Conservation (phyloP, 2,113 vertebrate species). For the Muscicapa adusta region DNA sequence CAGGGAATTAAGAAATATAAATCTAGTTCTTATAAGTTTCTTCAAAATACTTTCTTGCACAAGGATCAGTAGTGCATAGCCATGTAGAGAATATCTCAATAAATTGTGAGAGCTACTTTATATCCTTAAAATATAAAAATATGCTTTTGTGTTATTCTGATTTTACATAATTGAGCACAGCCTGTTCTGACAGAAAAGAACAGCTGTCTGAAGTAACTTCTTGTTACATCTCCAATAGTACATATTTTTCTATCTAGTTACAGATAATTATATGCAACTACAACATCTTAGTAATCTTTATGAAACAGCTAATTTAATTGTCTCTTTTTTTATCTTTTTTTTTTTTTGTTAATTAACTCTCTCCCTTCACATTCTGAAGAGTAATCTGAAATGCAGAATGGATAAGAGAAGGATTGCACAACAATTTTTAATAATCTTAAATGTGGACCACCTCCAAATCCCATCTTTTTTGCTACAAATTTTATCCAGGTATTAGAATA, state of each 20-base stretch:
- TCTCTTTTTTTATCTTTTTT: not conserved
- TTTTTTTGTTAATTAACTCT: not conserved
- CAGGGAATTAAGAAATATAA: not conserved
- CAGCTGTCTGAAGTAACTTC: slow-evolving; percentile 34
- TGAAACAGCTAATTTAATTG: slow-evolving; percentile 24
- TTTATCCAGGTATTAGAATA: not conserved
- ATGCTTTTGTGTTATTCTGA: not conserved
- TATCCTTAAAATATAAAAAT: not conserved
- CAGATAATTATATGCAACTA: slow-evolving; percentile 8
- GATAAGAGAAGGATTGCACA: not conserved
- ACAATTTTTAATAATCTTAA: not conserved
- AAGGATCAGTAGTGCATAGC: not conserved
- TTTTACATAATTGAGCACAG: not conserved
- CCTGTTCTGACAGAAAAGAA: not conserved
- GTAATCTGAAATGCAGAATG: not conserved
- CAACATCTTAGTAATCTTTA: not conserved
- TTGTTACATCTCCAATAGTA: not conserved
- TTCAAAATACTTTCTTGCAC: not conserved
- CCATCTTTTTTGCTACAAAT: not conserved
- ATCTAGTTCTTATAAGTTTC: not conserved
- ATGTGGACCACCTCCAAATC: not conserved
- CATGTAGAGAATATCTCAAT: not conserved
- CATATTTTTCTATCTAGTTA: slow-evolving; percentile 14
- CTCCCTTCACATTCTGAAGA: not conserved
- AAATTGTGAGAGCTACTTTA: not conserved